A percentile compares a stretch with the other conserved stretches of the same genome.
phyloP scores from a whole-genome alignment of 2,888 invertebrate species.

The Megalurothrips usitatus region DNA sequence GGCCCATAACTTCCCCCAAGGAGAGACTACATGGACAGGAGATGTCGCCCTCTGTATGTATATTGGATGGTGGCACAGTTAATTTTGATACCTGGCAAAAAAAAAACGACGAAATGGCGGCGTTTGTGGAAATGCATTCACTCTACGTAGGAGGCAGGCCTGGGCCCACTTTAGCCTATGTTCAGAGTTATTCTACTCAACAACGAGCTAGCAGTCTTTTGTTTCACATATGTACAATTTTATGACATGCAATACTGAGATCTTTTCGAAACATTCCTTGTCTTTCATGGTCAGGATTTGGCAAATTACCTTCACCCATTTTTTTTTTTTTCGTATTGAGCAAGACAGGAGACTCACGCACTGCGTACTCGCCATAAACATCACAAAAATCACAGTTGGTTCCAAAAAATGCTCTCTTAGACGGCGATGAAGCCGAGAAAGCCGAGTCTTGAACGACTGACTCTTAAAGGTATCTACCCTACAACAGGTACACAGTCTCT shows the following conservation, averaged over 20 bases:
- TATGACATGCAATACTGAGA: neutral
- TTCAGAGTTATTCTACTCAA: neutral
- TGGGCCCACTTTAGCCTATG: neutral
- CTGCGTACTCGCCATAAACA: neutral
- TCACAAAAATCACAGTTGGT: constrained; percentile 23
- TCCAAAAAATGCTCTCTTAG: neutral
- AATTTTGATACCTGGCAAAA: too few species aligned
- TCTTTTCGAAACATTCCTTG: neutral
- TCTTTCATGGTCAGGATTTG: neutral
- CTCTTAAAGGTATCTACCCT: neutral
- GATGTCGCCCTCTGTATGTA: too few species aligned
- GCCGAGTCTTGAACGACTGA: neutral
- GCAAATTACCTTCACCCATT: neutral
- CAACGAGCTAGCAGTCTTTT: constrained; percentile 7
- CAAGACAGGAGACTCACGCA: neutral
- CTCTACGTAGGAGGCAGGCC: neutral
- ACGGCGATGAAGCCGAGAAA: neutral
- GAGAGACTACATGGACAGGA: too few species aligned
- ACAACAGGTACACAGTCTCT: neutral
- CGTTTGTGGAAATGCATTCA: too few species aligned
- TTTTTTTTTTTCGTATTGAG: neutral
- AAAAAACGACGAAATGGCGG: too few species aligned
- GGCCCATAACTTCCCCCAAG: too few species aligned
- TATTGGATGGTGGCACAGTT: too few species aligned
- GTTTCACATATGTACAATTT: neutral